Evolutionary conservation across 1,140 invertebrate genomes (phyloP).

Genomic region (Lineus longissimus): DNA sequence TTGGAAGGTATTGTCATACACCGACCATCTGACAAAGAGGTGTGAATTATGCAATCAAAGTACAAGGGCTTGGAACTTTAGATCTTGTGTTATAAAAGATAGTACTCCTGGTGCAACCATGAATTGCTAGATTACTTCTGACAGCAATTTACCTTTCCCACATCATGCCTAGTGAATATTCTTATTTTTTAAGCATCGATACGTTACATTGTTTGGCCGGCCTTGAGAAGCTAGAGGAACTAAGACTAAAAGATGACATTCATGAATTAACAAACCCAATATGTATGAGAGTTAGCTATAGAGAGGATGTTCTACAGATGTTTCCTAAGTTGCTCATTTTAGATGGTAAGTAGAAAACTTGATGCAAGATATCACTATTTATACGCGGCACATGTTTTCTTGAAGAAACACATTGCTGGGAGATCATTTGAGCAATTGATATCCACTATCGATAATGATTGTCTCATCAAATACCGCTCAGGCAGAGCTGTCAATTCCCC

Average conservation of each 20-base stretch:
- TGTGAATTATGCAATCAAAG: too few species aligned
- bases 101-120: not conserved
- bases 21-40: too few species aligned
- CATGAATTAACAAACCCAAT: slow-evolving; percentile 32
- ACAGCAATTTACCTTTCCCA: not conserved
- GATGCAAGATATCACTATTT: too few species aligned
- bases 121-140: not conserved
- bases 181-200: slow-evolving; percentile 29
- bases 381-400: too few species aligned
- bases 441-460: too few species aligned
- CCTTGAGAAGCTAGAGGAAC: slow-evolving; percentile 30
- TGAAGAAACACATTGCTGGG: too few species aligned
- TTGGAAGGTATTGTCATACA: too few species aligned
- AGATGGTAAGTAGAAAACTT: slow-evolving; percentile 38
- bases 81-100: too few species aligned
- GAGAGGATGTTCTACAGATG: slow-evolving; percentile 26
- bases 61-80: not conserved
- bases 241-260: slow-evolving; percentile 25
- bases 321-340: slow-evolving; percentile 30
- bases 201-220: slow-evolving; percentile 28
- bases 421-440: too few species aligned
- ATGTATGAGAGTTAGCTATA: slow-evolving; percentile 31
- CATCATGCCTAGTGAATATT: not conserved
- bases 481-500: too few species aligned
- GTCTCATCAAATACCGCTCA: too few species aligned